Base-by-base conservation (phyloP, 2,888 invertebrate genomes). In the Ophonus ardosiacus region DNA sequence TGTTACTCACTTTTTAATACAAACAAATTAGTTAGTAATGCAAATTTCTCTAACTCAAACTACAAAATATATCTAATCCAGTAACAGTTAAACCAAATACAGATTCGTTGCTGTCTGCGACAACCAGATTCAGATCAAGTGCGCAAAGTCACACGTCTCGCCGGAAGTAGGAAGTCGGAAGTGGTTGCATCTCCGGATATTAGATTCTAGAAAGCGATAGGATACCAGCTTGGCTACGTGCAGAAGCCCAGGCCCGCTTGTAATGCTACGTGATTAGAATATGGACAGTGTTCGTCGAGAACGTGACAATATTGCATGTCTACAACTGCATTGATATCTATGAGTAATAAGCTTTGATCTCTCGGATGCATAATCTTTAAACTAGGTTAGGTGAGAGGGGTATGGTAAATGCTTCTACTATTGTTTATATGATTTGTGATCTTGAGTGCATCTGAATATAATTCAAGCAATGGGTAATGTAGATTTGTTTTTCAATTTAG, bases 131-230 rank as follows among this genome's bases (percentile, higher is more conserved):
- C 68, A 38, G 38, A 68, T 68, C 68, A 68, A 68, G 38, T 38
- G 68, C 31, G 68, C 68, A 6, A 31, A 15, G n/a, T 15, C 68
- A 68, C 68, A 68, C 40, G 8, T 38, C 7, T n/a, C 31, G 40
- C 31, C 38, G 43, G 43, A 31, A 31, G 31, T 31, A 31, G 63
- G 80, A 63, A 61, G 57, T 80, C 80, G 80, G 80, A 81, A 65
- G 81, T 65, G 51, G 65, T 65, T 63, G 65, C 59, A 79, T 79
- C 79, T 78, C 59, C 81, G 81, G 81, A 81, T 81, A 81, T 81
- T 81, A 43, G 51, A 80, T 81, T 65, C 65, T 43, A 18, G 51
- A 56, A 13, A 15, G 71, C 43, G 43, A 15, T 13, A 43, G 15
- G 24, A 65, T 21, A 13, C n/a, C 79, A 15, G n/a, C 76, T 59